Evolutionary conservation across 2,888 invertebrate species (phyloP).

Genomic region (Pandemis corylana): DNA sequence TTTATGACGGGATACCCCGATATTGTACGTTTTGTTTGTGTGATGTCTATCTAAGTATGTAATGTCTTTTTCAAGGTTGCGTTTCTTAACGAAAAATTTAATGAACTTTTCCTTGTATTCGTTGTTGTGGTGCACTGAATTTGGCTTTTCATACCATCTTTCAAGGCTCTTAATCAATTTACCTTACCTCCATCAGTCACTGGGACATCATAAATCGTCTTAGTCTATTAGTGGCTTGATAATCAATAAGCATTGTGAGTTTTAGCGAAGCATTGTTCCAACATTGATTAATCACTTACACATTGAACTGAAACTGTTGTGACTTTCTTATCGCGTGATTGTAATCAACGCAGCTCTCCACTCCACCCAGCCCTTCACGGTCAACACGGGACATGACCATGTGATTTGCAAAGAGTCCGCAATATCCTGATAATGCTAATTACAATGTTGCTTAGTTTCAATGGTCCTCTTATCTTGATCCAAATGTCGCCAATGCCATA

Average conservation of each 20-base stretch:
- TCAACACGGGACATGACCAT: not conserved
- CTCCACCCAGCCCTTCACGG: not conserved
- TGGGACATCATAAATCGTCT: not conserved
- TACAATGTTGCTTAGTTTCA: not conserved
- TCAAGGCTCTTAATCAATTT: not conserved
- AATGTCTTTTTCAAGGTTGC: not conserved
- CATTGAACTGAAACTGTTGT: not conserved
- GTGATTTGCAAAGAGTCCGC: not conserved
- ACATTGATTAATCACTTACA: not conserved
- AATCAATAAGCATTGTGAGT: slow-evolving; percentile 2
- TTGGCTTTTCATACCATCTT: not conserved
- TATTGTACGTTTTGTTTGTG: not conserved
- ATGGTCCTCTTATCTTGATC: slow-evolving; percentile 20
- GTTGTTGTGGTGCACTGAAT: not conserved
- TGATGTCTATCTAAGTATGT: not conserved
- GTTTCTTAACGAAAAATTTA: not conserved
- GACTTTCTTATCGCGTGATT: not conserved
- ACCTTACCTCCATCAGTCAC: not conserved
- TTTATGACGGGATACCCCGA: slow-evolving; percentile 17
- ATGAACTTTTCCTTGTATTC: not conserved
- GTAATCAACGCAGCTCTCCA: not conserved
- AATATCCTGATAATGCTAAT: not conserved
- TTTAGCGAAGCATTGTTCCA: not conserved
- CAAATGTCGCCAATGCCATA: slow-evolving; percentile 27
- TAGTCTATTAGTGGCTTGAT: not conserved